phyloP scores from a whole-genome alignment of 2,888 invertebrate species.

The Mechanitis messenoides region DNA sequence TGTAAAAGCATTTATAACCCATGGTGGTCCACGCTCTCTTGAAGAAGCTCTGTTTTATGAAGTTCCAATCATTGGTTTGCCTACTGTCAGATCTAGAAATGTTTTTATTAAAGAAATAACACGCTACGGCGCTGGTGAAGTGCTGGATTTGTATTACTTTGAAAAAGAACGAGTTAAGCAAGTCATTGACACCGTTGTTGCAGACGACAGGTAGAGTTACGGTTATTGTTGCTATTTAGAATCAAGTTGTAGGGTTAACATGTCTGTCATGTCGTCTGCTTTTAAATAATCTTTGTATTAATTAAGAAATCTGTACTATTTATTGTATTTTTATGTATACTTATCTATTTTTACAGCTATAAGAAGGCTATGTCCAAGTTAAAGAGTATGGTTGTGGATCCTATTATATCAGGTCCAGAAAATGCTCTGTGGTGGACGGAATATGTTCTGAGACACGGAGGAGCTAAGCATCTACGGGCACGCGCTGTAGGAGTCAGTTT shows the following conservation, averaged over 20 bases:
- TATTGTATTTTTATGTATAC: too few relatives aligned
- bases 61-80: conserved; percentile 64
- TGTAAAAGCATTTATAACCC: conserved; percentile 62
- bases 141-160: conserved; percentile 56
- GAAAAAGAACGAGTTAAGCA: conserved; percentile 52
- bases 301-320: too few relatives aligned
- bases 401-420: conserved; percentile 61
- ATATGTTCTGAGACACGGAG: conserved; percentile 66
- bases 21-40: conserved; percentile 64
- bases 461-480: conserved; percentile 62
- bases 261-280: not conserved
- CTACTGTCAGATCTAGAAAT: conserved; percentile 52
- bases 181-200: conserved; percentile 45
- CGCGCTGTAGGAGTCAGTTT: conserved; percentile 54
- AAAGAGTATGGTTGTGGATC: conserved; percentile 45
- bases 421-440: conserved; percentile 74
- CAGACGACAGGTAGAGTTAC: conserved; percentile 46
- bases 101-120: conserved; percentile 59
- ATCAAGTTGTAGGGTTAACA: not conserved
- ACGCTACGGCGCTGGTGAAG: conserved; percentile 55
- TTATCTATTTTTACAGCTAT: conserved; percentile 46
- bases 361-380: conserved; percentile 48
- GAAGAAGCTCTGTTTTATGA: conserved; percentile 66
- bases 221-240: not conserved
- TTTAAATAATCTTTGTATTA: not conserved